phyloP scores from a whole-genome alignment of 2,797 vertebrate genomes.

The Artibeus jamaicensis region DNA sequence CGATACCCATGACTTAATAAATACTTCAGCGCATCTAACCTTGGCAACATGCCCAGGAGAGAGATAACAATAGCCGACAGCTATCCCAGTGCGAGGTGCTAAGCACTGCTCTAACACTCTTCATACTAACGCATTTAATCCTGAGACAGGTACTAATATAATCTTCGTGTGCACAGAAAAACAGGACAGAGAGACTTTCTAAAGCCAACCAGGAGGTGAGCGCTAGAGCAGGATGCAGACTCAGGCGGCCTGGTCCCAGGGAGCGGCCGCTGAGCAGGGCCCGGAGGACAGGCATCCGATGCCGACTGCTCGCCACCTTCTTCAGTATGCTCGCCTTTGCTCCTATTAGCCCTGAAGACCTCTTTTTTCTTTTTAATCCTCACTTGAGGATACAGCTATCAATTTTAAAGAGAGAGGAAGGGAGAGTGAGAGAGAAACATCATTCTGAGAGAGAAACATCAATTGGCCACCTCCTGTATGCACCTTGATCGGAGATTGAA shows the following conservation, averaged over 20 bases:
- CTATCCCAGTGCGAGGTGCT: not conserved
- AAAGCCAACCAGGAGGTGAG: not conserved
- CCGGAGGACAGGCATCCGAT: not conserved
- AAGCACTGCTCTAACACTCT: not conserved
- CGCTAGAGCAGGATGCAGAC: not conserved
- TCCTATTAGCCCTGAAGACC: not conserved
- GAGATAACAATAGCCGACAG: not conserved
- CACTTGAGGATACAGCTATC: not conserved
- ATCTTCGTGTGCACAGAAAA: not conserved
- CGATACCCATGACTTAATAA: not conserved
- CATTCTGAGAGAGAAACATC: no score
- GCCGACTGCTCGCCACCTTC: not conserved
- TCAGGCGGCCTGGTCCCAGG: not conserved
- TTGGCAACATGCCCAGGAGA: not conserved
- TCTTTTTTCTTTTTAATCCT: not conserved
- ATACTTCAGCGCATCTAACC: not conserved
- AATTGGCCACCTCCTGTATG: no score
- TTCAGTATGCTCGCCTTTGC: not conserved
- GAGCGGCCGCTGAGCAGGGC: not conserved
- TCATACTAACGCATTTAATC: not conserved
- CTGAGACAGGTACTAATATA: not conserved
- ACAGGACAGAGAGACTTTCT: not conserved
- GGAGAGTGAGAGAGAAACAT: not conserved
- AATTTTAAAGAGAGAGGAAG: not conserved
- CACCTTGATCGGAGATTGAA: no score